Evolutionary conservation across 2,797 vertebrate species (phyloP).

Genomic region (Trachurus trachurus): DNA sequence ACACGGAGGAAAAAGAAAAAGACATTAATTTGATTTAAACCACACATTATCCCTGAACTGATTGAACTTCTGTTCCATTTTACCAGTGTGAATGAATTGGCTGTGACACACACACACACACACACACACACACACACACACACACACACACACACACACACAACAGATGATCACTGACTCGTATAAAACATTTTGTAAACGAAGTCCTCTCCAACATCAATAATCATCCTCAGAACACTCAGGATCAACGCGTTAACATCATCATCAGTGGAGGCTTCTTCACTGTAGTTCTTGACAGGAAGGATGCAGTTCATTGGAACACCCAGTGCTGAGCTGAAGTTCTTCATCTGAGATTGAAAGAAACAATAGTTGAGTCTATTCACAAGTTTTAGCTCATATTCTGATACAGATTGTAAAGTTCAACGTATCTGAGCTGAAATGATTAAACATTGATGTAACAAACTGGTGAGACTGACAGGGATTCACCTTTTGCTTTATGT

Average conservation of each 20-base stretch:
- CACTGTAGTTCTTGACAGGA: constrained; percentile 39
- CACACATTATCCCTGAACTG: too few species aligned
- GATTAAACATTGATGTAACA: background rate
- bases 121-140: too few species aligned
- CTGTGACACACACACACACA: too few species aligned
- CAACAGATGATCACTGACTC: too few species aligned
- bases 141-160: too few species aligned
- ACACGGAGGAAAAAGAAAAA: background rate
- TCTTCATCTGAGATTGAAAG: background rate
- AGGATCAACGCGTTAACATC: constrained; percentile 8
- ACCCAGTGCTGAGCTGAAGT: background rate
- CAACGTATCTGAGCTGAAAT: background rate
- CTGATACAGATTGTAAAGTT: background rate
- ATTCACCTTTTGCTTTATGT: constrained; percentile 32
- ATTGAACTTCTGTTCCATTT: too few species aligned
- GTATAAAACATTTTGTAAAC: background rate
- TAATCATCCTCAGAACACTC: constrained; percentile 6
- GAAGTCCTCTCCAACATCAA: constrained; percentile 23
- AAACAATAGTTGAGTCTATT: too few species aligned
- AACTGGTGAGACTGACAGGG: background rate
- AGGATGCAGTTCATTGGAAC: constrained; percentile 32
- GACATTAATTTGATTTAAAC: too few species aligned
- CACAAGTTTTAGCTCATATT: background rate
- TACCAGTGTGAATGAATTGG: too few species aligned
- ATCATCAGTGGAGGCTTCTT: background rate